Percentiles rank a stretch among this genome's conserved stretches.
Conservation (phyloP, 2,113 vertebrate genomes). For the Candoia aspera region DNA sequence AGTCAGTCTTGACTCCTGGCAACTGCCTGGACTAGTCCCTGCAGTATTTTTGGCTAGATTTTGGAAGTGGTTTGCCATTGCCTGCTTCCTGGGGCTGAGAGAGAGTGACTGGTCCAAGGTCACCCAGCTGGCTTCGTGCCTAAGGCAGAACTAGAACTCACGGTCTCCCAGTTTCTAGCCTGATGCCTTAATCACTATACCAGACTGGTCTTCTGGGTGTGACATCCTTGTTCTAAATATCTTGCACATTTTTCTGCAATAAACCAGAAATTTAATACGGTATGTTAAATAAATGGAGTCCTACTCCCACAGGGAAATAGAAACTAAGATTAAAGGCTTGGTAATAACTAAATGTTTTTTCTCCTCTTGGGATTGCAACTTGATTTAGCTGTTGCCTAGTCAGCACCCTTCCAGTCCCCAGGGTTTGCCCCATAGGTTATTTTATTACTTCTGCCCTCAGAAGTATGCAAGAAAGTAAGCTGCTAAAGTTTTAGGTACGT, state of each 20-base stretch:
- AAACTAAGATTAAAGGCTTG: not conserved
- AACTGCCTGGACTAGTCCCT: not conserved
- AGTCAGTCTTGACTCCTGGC: not conserved
- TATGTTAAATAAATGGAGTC: not conserved
- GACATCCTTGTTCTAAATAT: not conserved
- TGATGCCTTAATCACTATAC: not conserved
- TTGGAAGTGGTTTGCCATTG: not conserved
- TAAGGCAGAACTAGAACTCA: not conserved
- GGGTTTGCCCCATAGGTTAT: too few relatives aligned
- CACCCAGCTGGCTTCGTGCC: not conserved
- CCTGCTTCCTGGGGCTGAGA: not conserved
- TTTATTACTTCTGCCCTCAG: not conserved
- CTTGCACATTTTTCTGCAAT: not conserved
- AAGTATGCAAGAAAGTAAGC: not conserved
- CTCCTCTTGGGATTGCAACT: not conserved
- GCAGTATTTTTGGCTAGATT: not conserved
- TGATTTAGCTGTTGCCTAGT: not conserved
- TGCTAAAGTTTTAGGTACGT: not conserved
- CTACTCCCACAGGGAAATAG: not conserved
- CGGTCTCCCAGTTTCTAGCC: not conserved
- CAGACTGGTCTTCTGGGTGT: not conserved
- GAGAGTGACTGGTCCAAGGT: not conserved
- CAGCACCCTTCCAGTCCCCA: not conserved
- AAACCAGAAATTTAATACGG: not conserved
- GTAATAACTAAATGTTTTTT: not conserved